These are phyloP conservation scores for Rhorus exstirpatorius DNA, from an alignment of 2,888 invertebrate genomes.

Conservation along the genomic window DNA sequence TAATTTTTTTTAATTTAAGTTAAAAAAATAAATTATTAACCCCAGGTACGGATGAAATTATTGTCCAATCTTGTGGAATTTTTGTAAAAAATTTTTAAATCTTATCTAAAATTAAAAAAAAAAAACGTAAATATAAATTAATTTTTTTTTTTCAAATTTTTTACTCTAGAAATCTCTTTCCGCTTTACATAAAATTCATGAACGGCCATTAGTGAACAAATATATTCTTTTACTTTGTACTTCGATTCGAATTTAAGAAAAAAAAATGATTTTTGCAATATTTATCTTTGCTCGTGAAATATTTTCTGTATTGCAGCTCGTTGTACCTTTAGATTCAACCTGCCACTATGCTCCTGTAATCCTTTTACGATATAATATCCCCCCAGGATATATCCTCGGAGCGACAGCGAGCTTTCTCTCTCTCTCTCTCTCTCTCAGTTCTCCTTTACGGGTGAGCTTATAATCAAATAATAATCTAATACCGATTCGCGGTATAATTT, in stretches of 20 bases:
- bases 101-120: no score
- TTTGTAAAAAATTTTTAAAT: no score
- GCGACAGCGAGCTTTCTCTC: conserved; percentile 11
- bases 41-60: no score
- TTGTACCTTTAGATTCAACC: not conserved
- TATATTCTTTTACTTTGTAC: no score
- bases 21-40: no score
- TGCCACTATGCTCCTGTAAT: conserved; percentile 24
- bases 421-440: not conserved
- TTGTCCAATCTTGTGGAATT: no score
- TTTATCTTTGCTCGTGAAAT: not conserved
- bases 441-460: conserved; percentile 48
- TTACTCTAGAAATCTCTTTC: not conserved
- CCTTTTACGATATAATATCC: conserved; percentile 55
- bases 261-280: not conserved
- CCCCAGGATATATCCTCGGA: conserved; percentile 23
- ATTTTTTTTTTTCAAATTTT: not conserved
- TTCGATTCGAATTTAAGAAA: no score
- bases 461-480: conserved; percentile 69
- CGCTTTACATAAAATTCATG: no score
- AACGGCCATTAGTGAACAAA: no score
- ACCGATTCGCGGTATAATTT: conserved; percentile 64
- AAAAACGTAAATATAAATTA: no score
- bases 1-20: no score
- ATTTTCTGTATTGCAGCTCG: not conserved